These are phyloP conservation scores for Hypsibius dujardini DNA, from an alignment of 1,140 invertebrate genomes.

Conservation along the genomic window DNA sequence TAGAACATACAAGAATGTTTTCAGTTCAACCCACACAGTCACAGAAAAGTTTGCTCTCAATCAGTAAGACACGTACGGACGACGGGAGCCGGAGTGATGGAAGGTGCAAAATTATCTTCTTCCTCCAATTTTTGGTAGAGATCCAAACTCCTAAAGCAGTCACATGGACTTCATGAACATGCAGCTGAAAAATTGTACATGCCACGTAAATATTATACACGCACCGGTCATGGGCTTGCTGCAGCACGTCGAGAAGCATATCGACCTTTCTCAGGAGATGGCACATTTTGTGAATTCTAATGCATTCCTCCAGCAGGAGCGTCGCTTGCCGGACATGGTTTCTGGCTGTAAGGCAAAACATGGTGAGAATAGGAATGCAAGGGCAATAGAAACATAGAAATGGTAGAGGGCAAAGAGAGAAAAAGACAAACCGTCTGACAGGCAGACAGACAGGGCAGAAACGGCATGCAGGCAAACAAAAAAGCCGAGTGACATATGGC, in stretches of 20 bases:
- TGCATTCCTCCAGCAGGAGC: slow-evolving; percentile 63
- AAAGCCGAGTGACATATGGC: no score
- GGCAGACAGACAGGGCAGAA: no score
- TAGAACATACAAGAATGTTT: slow-evolving; percentile 8
- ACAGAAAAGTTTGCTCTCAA: no score
- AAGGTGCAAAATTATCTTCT: slow-evolving; percentile 62
- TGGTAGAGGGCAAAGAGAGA: no score
- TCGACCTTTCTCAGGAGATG: slow-evolving; percentile 61
- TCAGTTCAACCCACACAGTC: neutral
- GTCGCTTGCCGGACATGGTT: slow-evolving; percentile 66
- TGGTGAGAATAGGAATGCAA: slow-evolving; percentile 20
- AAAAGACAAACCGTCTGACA: no score
- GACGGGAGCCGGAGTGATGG: slow-evolving; percentile 54
- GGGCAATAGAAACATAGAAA: no score
- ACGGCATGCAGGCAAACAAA: no score
- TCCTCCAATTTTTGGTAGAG: slow-evolving; percentile 51
- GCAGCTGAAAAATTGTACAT: neutral
- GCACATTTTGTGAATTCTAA: slow-evolving; percentile 70
- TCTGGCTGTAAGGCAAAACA: slow-evolving; percentile 39
- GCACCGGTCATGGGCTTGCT: slow-evolving; percentile 50
- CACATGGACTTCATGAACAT: slow-evolving; percentile 10
- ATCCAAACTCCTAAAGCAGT: slow-evolving; percentile 35
- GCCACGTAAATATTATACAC: slow-evolving; percentile 12
- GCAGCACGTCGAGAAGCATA: slow-evolving; percentile 52
- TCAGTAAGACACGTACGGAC: slow-evolving; percentile 38